Conservation (phyloP, 1,140 invertebrate genomes). For the Neodiprion virginianus region DNA sequence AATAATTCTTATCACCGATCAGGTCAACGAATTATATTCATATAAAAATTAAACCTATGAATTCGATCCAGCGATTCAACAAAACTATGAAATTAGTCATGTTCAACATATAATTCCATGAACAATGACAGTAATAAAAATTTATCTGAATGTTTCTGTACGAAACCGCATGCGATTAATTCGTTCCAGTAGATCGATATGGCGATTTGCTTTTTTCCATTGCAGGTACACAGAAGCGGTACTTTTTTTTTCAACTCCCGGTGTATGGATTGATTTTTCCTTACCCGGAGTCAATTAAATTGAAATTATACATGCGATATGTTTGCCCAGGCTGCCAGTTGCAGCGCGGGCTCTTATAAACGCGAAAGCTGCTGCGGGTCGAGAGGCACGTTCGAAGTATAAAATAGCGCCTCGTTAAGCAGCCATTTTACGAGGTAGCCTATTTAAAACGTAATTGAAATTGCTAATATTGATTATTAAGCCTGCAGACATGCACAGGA, state of each 20-base stretch:
- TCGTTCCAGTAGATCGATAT: no score
- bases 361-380: not conserved
- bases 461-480: slow-evolving; percentile 27
- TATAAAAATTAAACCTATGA: no score
- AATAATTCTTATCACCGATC: no score
- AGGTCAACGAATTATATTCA: no score
- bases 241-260: not conserved
- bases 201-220: no score
- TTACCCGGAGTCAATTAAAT: not conserved
- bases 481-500: slow-evolving; percentile 7
- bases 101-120: no score
- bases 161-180: no score
- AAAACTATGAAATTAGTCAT: no score
- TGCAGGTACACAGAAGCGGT: not conserved
- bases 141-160: no score
- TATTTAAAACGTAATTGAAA: slow-evolving; percentile 43
- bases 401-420: slow-evolving; percentile 7
- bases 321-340: no score
- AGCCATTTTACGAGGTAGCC: slow-evolving; percentile 37
- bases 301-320: not conserved
- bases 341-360: not conserved
- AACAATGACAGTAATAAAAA: no score
- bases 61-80: no score
- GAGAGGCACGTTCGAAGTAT: slow-evolving; percentile 2
- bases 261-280: not conserved